phyloP scores from a whole-genome alignment of 2,888 invertebrate species.

The Caprella mutica region DNA sequence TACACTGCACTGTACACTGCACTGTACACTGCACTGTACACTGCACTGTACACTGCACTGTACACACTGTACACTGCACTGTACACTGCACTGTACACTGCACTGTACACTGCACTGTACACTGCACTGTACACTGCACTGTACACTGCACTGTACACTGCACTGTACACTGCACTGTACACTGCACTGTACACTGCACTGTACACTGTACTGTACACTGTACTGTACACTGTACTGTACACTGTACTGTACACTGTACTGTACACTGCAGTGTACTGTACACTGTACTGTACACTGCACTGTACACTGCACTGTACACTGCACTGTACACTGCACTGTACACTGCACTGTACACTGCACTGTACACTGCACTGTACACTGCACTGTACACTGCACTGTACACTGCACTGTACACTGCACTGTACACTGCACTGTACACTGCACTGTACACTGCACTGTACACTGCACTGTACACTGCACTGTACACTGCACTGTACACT shows the following conservation, averaged over 20 bases:
- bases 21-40: background rate
- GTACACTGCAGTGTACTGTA: background rate
- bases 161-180: background rate
- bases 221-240: background rate
- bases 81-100: constrained; percentile 2
- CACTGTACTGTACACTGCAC: background rate
- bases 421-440: background rate
- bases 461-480: too few relatives aligned
- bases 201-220: background rate
- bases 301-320: constrained; percentile 1
- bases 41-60: background rate
- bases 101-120: background rate
- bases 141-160: constrained; percentile 2
- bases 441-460: background rate
- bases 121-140: background rate
- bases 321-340: background rate
- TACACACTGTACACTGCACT: background rate
- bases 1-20: background rate
- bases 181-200: background rate
- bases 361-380: constrained; percentile 1
- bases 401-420: background rate
- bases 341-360: constrained; percentile 1
- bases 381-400: background rate
- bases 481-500: too few relatives aligned
- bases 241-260: background rate